A percentile compares a stretch with the other conserved stretches of the same genome.
phyloP scores from a whole-genome alignment of 2,113 vertebrate species.

The Leucopsar rothschildi region DNA sequence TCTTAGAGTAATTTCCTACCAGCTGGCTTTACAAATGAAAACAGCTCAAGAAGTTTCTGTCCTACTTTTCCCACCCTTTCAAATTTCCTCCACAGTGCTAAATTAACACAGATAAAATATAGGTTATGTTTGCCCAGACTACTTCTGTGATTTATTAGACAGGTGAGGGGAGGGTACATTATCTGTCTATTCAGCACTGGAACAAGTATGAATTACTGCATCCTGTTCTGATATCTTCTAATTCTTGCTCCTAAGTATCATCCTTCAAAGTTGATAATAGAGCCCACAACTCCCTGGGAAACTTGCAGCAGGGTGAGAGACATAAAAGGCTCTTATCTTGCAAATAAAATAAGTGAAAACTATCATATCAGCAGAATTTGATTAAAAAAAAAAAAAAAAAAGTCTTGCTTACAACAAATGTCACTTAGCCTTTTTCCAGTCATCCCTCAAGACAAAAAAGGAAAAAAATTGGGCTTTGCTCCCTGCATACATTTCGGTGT shows the following conservation, averaged over 20 bases:
- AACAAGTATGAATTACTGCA: neutral
- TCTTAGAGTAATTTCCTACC: neutral
- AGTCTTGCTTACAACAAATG: neutral
- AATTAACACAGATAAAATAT: neutral
- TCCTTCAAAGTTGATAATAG: neutral
- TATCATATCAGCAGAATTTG: neutral
- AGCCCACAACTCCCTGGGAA: neutral
- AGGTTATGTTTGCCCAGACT: neutral
- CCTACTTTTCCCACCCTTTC: neutral
- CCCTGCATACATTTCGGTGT: accelerated
- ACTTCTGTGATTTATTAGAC: neutral
- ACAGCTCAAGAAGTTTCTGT: neutral
- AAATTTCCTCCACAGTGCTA: neutral
- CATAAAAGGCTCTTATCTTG: neutral
- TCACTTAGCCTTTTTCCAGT: neutral
- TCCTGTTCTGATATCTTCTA: neutral
- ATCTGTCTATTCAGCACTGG: neutral
- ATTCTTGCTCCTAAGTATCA: neutral
- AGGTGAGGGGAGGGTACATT: neutral
- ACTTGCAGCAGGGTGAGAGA: neutral
- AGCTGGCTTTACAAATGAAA: neutral
- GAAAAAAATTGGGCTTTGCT: neutral
- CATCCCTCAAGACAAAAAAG: neutral
- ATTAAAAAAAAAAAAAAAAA: neutral
- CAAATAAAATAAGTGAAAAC: neutral